Evolutionary conservation across 1,140 invertebrate genomes (phyloP).

Genomic region (Drosophila bifasciata): DNA sequence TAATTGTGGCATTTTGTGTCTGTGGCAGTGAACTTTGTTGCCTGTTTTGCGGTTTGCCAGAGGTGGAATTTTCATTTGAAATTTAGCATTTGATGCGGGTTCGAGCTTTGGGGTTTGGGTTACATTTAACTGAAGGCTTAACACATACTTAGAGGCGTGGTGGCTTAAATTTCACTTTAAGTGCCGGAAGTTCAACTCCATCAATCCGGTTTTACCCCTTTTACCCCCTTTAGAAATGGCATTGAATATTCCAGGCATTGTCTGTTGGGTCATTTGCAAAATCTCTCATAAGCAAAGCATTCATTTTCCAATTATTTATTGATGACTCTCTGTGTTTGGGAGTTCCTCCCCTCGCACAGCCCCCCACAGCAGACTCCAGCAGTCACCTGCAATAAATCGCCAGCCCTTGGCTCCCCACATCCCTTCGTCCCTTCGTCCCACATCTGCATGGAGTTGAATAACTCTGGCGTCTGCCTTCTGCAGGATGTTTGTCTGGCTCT

Average conservation of each 20-base stretch:
- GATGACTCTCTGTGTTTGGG: constrained; percentile 58
- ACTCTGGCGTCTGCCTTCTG: constrained; percentile 48
- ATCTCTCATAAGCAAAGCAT: constrained; percentile 78
- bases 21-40: constrained; percentile 42
- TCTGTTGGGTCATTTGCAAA: constrained; percentile 65
- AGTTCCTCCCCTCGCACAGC: no score
- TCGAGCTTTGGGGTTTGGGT: not conserved
- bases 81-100: not conserved
- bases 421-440: no score
- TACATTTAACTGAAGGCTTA: not conserved
- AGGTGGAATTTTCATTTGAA: constrained; percentile 15
- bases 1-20: constrained; percentile 66
- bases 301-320: constrained; percentile 82
- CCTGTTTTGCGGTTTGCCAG: constrained; percentile 30
- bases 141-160: no score
- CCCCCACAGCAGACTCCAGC: constrained; percentile 1
- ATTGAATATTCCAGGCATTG: constrained; percentile 55
- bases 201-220: not conserved
- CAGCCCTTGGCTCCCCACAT: not conserved
- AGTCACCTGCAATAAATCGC: constrained; percentile 69
- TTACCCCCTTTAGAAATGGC: constrained; percentile 6
- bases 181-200: constrained; percentile 24
- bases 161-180: constrained; percentile 1
- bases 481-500: constrained; percentile 53
- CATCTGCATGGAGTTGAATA: constrained; percentile 14